A percentile compares a stretch with the other conserved stretches of the same genome.
Evolutionary conservation across 2,888 invertebrate species (phyloP).

Genomic region (Bhutanitis thaidina): DNA sequence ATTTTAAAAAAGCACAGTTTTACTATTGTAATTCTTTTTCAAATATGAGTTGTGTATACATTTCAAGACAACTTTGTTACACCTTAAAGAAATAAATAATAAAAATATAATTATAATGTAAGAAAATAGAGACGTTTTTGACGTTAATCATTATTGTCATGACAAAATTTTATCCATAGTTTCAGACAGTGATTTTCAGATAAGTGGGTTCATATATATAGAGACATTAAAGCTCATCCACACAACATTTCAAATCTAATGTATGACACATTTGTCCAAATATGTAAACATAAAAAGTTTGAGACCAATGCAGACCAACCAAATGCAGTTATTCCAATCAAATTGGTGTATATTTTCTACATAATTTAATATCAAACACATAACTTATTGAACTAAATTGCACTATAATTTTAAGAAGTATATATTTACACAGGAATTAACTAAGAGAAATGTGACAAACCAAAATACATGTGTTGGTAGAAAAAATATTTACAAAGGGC

Average conservation of each 20-base stretch:
- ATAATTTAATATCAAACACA: slow-evolving; percentile 12
- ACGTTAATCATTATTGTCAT: not conserved
- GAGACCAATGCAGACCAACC: no score
- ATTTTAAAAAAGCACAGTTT: no score
- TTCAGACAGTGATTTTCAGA: no score
- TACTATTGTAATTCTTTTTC: no score
- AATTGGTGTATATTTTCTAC: slow-evolving; percentile 9
- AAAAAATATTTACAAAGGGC: slow-evolving; percentile 1
- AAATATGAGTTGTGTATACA: no score
- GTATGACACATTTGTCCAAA: no score
- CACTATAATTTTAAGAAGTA: slow-evolving; percentile 20
- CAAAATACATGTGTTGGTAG: slow-evolving; percentile 10
- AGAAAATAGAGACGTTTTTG: not conserved
- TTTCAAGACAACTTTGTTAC: no score
- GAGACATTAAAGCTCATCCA: no score
- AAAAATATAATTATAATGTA: not conserved
- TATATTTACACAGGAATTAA: slow-evolving; percentile 14
- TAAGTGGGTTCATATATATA: no score
- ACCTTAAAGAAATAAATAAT: slow-evolving; percentile 3
- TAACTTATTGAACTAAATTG: slow-evolving; percentile 22
- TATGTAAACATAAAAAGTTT: no score
- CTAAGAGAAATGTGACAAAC: not conserved
- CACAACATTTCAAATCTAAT: no score
- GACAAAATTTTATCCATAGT: not conserved
- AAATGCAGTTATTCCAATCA: not conserved